Base-by-base conservation (phyloP, 2,888 invertebrate species). In the Drosophila austrosaltans region DNA sequence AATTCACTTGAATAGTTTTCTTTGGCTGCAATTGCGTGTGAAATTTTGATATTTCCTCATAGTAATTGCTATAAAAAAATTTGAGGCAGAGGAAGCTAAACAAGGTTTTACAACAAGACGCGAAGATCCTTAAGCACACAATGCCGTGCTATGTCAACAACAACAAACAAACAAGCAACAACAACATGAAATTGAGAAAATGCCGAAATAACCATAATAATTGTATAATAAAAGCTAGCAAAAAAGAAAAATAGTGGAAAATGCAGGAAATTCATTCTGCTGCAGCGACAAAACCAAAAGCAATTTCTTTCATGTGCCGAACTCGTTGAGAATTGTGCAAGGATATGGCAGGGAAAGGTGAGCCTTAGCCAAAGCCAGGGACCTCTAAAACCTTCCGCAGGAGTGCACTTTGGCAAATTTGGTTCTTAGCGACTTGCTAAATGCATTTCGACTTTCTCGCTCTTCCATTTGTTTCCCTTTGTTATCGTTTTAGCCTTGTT, bases 141-240 rank as follows among this genome's bases (percentile, higher is more conserved):
- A 87, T 87, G 69, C 69, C 88, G 86, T 83, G 86, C 73, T 65
- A 71, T 64, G 68, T 75, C 63, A 65, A 57, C 62, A 62, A 61
- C 58, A 22, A 63, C 39, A 67, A 69, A 16, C 16, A 16, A 16
- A 16, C 16, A 28, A 40, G 53, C 56, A 63, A 61, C 57, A 63
- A 60, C 69, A 16, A 16, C 16, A 0, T 69, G 25, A 57, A 48
- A 62, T 61, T 53, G 63, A 69, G 69, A 58, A 65, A 53, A 66
- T 57, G 30, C 68, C 48, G 25, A 69, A 78, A 75, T 68, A 75
- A 77, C 67, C 84, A 74, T 73, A 74, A 73, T 82, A 85, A 74
- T 67, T 65, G 60, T 20, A 39, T 58, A 54, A 53, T 44, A 44
- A 54, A 44, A 53, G 42, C 10, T 54, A 53, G 40, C 57, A 22